Conservation (phyloP, 1,140 invertebrate species). For the Drosophila punjabiensis region DNA sequence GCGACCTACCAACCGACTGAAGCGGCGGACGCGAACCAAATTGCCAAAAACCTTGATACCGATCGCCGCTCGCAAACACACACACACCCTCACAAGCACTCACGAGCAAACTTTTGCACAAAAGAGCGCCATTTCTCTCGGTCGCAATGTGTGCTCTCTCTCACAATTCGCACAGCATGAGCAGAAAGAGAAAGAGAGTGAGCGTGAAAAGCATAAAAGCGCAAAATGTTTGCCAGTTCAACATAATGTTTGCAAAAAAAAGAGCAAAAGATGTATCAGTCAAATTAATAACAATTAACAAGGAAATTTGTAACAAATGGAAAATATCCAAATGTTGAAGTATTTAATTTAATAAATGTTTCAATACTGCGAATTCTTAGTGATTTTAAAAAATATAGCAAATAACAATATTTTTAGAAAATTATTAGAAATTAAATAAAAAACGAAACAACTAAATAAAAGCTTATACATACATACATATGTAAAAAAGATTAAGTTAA, state of each 20-base stretch:
- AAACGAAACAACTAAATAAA: no score
- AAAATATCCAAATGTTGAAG: not conserved
- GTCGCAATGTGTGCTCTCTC: not conserved
- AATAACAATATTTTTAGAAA: no score
- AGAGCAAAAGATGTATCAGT: constrained; percentile 3
- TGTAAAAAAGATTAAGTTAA: no score
- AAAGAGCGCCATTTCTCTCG: constrained; percentile 39
- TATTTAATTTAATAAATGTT: not conserved
- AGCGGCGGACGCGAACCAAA: constrained; percentile 79
- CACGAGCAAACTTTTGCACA: constrained; percentile 21
- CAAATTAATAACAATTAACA: constrained; percentile 13
- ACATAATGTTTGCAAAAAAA: constrained; percentile 58
- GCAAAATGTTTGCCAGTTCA: constrained; percentile 44
- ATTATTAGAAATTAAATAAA: no score
- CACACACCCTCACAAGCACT: constrained; percentile 4
- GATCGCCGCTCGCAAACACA: constrained; percentile 67
- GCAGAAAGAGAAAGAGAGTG: constrained; percentile 10
- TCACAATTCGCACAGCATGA: not conserved
- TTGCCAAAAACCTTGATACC: constrained; percentile 85
- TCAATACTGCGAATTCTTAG: not conserved
- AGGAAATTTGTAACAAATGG: no score
- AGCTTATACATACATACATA: no score
- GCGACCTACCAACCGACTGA: constrained; percentile 84
- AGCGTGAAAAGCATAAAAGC: constrained; percentile 32
- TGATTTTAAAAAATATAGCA: no score